Percentiles rank a stretch among this genome's conserved stretches.
These are phyloP conservation scores for Drosophila neonasuta DNA, from an alignment of 2,888 invertebrate genomes.

Conservation along the genomic window DNA sequence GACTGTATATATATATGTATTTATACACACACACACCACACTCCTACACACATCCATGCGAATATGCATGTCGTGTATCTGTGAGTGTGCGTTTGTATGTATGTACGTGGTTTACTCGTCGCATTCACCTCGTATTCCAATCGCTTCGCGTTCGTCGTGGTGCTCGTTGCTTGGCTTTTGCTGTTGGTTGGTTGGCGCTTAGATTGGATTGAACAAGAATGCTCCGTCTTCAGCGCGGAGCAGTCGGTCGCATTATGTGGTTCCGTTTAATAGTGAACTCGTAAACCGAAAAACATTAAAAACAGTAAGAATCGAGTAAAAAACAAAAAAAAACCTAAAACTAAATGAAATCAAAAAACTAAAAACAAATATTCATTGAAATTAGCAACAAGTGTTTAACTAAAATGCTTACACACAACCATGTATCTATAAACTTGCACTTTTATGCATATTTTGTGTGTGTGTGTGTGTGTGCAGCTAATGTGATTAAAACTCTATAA, in stretches of 20 bases:
- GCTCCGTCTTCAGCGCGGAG: slow-evolving; percentile 64
- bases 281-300: slow-evolving; percentile 18
- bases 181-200: slow-evolving; percentile 46
- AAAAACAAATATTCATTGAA: slow-evolving; percentile 13
- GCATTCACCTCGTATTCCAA: slow-evolving; percentile 53
- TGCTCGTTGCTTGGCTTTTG: slow-evolving; percentile 27
- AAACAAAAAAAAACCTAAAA: slow-evolving; percentile 15
- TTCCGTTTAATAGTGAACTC: slow-evolving; percentile 43
- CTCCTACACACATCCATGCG: slow-evolving; percentile 3
- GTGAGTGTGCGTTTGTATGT: slow-evolving; percentile 9
- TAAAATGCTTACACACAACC: slow-evolving; percentile 13
- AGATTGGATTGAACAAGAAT: slow-evolving; percentile 61
- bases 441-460: slow-evolving; percentile 6
- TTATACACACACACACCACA: slow-evolving; percentile 22
- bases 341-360: slow-evolving; percentile 8
- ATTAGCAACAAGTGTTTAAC: slow-evolving; percentile 50
- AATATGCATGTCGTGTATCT: slow-evolving; percentile 9
- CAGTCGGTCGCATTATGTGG: slow-evolving; percentile 55
- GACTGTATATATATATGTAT: slow-evolving; percentile 20
- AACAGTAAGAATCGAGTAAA: slow-evolving; percentile 22
- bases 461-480: slow-evolving; percentile 5
- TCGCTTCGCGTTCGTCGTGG: slow-evolving; percentile 39
- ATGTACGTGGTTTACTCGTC: slow-evolving; percentile 45
- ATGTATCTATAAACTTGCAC: slow-evolving; percentile 2
- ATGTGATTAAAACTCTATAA: slow-evolving; percentile 33